A percentile compares a stretch with the other conserved stretches of the same genome.
Evolutionary conservation across 2,113 vertebrate species (phyloP).

Genomic region (Scytalopus superciliaris): DNA sequence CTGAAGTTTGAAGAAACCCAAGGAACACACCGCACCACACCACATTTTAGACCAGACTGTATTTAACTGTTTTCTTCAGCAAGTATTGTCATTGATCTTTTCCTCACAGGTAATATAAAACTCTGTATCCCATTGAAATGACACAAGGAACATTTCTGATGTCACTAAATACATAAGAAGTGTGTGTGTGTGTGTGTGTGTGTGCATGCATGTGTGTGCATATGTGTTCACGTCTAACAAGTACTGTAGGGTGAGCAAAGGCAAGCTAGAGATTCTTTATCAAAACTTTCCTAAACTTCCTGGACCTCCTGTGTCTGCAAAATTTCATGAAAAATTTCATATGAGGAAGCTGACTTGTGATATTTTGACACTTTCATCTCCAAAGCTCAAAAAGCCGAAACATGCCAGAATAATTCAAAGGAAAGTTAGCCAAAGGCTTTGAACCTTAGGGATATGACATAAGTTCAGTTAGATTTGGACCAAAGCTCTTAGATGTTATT

Average conservation of each 20-base stretch:
- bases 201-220: too few species aligned
- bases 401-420: not conserved
- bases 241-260: not conserved
- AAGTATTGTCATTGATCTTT: not conserved
- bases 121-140: not conserved
- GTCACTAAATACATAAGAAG: not conserved
- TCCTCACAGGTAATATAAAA: not conserved
- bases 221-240: not conserved
- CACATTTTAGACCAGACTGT: not conserved
- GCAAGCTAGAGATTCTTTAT: not conserved
- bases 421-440: not conserved
- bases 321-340: slow-evolving; percentile 7
- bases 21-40: not conserved
- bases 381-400: not conserved
- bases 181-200: accelerated
- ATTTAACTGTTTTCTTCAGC: not conserved
- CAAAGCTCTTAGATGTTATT: not conserved
- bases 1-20: not conserved
- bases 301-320: not conserved
- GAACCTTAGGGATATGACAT: not conserved
- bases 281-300: not conserved
- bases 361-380: slow-evolving; percentile 28
- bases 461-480: not conserved
- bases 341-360: not conserved
- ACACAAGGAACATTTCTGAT: not conserved